A percentile compares a stretch with the other conserved stretches of the same genome.
These are phyloP conservation scores for Petrosia ficiformis DNA, from an alignment of 37 sponge, comb jelly and placozoan species.

Conservation along the genomic window DNA sequence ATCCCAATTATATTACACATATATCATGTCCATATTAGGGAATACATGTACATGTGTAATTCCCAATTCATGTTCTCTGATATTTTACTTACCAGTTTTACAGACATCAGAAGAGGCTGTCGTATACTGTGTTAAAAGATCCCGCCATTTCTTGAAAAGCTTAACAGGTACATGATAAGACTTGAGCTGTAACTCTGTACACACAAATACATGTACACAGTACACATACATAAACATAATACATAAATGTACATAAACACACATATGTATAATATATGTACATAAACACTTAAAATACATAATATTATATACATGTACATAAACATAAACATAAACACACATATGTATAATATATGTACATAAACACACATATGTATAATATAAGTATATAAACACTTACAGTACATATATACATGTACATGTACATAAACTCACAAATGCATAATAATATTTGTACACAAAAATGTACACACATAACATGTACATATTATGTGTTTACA, in stretches of 20 bases:
- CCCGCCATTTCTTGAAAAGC: constrained; percentile 80
- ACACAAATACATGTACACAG: too few species aligned
- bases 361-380: too few species aligned
- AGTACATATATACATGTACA: neutral
- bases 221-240: neutral
- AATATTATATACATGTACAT: neutral
- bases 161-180: constrained; percentile 68
- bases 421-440: too few species aligned
- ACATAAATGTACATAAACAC: neutral
- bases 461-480: too few species aligned
- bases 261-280: neutral
- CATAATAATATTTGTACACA: too few species aligned
- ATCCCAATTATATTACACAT: too few species aligned
- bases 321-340: neutral
- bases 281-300: neutral
- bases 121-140: constrained; percentile 76
- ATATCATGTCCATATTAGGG: neutral
- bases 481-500: too few species aligned
- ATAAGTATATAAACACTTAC: too few species aligned
- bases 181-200: constrained; percentile 76
- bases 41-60: neutral
- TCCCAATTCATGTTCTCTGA: too few species aligned
- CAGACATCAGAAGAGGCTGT: constrained; percentile 39
- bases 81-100: constrained; percentile 25
- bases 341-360: neutral